Evolutionary conservation across 2,888 invertebrate species (phyloP).

Genomic region (Drosophila tripunctata): DNA sequence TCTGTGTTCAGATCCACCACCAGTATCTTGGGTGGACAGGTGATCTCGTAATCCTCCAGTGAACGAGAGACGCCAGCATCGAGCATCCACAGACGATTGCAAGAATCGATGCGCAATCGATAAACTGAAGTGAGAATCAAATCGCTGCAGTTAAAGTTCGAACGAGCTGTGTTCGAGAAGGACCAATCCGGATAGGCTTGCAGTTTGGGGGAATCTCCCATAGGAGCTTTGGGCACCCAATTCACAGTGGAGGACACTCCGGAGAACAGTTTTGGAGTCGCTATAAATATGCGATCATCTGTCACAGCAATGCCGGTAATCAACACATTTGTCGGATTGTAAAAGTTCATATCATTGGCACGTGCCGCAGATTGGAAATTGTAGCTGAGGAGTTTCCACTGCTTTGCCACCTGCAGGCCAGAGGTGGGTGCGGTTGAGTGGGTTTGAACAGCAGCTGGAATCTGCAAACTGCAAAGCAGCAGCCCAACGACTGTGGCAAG

Average conservation of each 20-base stretch:
- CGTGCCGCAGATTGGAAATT: slow-evolving; percentile 88
- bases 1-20: slow-evolving; percentile 91
- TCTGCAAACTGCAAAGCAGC: slow-evolving; percentile 20
- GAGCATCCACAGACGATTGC: slow-evolving; percentile 92
- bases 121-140: slow-evolving; percentile 92
- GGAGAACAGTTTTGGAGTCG: slow-evolving; percentile 89
- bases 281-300: slow-evolving; percentile 90
- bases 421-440: no score
- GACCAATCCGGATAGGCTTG: slow-evolving; percentile 91
- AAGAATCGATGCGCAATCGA: slow-evolving; percentile 90
- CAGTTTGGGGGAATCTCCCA: slow-evolving; percentile 89
- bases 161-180: slow-evolving; percentile 89
- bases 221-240: slow-evolving; percentile 88
- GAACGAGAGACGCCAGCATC: slow-evolving; percentile 88
- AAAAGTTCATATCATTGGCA: slow-evolving; percentile 85
- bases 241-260: slow-evolving; percentile 92
- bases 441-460: slow-evolving; percentile 13
- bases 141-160: slow-evolving; percentile 90
- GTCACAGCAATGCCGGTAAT: slow-evolving; percentile 91
- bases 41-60: slow-evolving; percentile 87
- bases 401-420: slow-evolving; percentile 87
- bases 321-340: slow-evolving; percentile 88
- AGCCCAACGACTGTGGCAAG: slow-evolving; percentile 30
- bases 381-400: slow-evolving; percentile 89
- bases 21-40: slow-evolving; percentile 92